Percentiles rank a stretch among this genome's conserved stretches.
Evolutionary conservation across 2,113 vertebrate species (phyloP).

Genomic region (Gasterosteus nipponicus): DNA sequence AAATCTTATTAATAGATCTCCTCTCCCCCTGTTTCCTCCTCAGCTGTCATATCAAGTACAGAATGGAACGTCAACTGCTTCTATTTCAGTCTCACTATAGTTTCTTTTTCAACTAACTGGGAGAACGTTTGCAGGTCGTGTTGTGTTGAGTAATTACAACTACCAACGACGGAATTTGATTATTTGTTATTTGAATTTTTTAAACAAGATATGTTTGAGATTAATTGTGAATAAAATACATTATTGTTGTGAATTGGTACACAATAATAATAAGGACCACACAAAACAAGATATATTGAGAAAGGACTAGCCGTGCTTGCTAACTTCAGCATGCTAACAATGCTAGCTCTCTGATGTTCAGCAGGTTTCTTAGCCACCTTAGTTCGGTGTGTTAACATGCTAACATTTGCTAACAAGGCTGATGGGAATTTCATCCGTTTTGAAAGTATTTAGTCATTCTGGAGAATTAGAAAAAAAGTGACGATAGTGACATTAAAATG

Average conservation of each 20-base stretch:
- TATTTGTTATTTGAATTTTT: not conserved
- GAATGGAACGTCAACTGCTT: conserved; percentile 14
- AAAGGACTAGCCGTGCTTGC: not conserved
- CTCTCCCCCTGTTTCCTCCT: conserved; percentile 29
- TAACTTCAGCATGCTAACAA: too few relatives aligned
- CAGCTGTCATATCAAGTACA: conserved; percentile 48
- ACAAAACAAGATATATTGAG: not conserved
- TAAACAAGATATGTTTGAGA: not conserved
- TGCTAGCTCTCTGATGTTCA: not conserved
- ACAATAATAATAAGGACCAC: not conserved
- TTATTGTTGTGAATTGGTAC: not conserved
- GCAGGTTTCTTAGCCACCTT: not conserved
- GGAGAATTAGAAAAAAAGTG: not conserved
- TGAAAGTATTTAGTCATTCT: not conserved
- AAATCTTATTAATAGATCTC: conserved; percentile 39
- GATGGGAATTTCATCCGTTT: not conserved
- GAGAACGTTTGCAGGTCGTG: not conserved
- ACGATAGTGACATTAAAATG: not conserved
- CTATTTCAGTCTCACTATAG: not conserved
- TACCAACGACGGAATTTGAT: not conserved
- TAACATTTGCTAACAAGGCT: not conserved
- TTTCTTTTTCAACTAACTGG: not conserved
- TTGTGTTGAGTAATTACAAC: not conserved
- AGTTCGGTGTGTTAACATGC: not conserved
- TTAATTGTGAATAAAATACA: not conserved